phyloP scores from a whole-genome alignment of 1,140 invertebrate genomes.

The Campoletis sonorensis region DNA sequence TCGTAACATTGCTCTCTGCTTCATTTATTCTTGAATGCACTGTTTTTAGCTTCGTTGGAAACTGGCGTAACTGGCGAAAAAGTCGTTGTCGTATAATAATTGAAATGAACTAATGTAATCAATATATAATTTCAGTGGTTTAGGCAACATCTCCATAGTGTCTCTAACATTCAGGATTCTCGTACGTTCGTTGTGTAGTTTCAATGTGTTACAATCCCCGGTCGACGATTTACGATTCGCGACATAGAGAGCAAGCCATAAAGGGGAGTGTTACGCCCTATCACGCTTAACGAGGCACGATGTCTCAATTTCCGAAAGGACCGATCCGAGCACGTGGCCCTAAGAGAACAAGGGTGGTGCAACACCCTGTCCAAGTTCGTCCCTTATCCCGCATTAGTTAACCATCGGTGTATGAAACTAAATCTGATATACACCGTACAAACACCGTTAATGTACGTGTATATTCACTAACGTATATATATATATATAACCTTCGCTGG shows the following conservation, averaged over 20 bases:
- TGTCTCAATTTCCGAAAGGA: constrained; percentile 71
- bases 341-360: constrained; percentile 5
- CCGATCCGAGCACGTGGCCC: constrained; percentile 36
- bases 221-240: constrained; percentile 33
- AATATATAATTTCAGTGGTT: not conserved
- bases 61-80: not conserved
- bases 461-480: no score
- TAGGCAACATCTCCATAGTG: not conserved
- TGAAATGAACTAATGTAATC: not conserved
- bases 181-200: not conserved
- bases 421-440: constrained; percentile 13
- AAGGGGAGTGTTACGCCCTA: constrained; percentile 55
- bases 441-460: not conserved
- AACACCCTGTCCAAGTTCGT: constrained; percentile 28
- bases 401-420: constrained; percentile 8
- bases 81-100: no score
- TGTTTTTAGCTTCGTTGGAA: not conserved
- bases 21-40: not conserved
- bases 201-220: not conserved
- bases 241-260: constrained; percentile 36
- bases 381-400: constrained; percentile 32
- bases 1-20: constrained; percentile 56
- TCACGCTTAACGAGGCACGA: constrained; percentile 64
- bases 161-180: not conserved
- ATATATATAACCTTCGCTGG: not conserved